Conservation (phyloP, 1,140 invertebrate genomes). For the Pseudomyrmex dendroicus region DNA sequence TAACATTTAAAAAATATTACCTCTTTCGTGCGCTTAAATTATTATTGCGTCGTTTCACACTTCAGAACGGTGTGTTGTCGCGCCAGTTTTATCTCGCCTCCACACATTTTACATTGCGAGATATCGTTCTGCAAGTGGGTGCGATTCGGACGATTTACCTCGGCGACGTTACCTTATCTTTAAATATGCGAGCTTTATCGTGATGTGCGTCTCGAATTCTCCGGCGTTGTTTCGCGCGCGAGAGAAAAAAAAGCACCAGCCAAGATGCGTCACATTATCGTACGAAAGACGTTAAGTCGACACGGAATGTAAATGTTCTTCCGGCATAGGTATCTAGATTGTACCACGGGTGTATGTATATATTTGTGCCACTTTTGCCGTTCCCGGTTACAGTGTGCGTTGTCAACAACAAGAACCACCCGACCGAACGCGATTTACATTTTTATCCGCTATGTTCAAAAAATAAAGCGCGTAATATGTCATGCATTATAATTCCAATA, state of each 20-base stretch:
- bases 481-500: not conserved
- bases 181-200: slow-evolving; percentile 33
- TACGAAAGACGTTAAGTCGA: slow-evolving; percentile 46
- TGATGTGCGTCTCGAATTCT: slow-evolving; percentile 41
- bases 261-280: slow-evolving; percentile 52
- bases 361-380: slow-evolving; percentile 37
- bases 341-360: slow-evolving; percentile 43
- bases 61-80: not conserved
- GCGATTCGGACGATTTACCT: slow-evolving; percentile 36
- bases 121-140: not conserved
- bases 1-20: not conserved
- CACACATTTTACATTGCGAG: slow-evolving; percentile 24
- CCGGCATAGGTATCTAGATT: slow-evolving; percentile 53
- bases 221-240: not conserved
- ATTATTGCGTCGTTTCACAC: not conserved
- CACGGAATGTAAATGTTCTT: slow-evolving; percentile 47
- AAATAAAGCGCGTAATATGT: not conserved
- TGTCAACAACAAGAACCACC: not conserved
- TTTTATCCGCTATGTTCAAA: slow-evolving; percentile 30
- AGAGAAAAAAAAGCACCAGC: slow-evolving; percentile 2
- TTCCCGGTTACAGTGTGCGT: slow-evolving; percentile 16
- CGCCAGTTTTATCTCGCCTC: slow-evolving; percentile 13
- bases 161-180: slow-evolving; percentile 41
- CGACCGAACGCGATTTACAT: slow-evolving; percentile 32
- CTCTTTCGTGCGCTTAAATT: not conserved